Conservation (phyloP, 2,888 invertebrate species). For the Chirona hameri region DNA sequence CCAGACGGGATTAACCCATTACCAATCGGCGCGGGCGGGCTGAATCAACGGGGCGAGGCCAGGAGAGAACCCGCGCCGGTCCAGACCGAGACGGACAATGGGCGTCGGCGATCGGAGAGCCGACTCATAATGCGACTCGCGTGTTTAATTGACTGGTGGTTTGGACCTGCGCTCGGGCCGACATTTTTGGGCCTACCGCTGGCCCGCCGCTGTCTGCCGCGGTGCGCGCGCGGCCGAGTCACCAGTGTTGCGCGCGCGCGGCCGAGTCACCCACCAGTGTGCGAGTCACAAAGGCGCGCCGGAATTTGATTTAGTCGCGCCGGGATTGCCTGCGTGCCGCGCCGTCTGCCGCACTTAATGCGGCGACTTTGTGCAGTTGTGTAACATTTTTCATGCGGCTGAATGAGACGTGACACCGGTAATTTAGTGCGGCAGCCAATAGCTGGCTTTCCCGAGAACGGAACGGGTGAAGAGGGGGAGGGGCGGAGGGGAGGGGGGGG, state of each 20-base stretch:
- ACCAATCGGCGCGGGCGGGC: background rate
- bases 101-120: background rate
- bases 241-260: too few species aligned
- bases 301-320: background rate
- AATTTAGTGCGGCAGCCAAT: background rate
- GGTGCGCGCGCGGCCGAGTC: too few species aligned
- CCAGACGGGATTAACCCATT: conserved; percentile 1
- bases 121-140: background rate
- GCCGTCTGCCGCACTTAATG: background rate
- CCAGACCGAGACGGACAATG: background rate
- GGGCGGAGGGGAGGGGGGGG: too few species aligned
- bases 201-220: background rate
- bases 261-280: too few species aligned
- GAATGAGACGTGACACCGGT: conserved; percentile 7
- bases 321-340: background rate
- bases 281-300: background rate
- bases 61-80: background rate
- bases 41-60: background rate
- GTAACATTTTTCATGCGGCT: conserved; percentile 12
- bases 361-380: conserved; percentile 24
- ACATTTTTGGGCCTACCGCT: background rate
- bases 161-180: background rate
- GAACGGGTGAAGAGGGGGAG: background rate
- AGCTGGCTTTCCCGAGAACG: background rate
- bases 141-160: background rate